A percentile compares a stretch with the other conserved stretches of the same genome.
Evolutionary conservation across 2,888 invertebrate genomes (phyloP).

Genomic region (Incurvaria masculella): DNA sequence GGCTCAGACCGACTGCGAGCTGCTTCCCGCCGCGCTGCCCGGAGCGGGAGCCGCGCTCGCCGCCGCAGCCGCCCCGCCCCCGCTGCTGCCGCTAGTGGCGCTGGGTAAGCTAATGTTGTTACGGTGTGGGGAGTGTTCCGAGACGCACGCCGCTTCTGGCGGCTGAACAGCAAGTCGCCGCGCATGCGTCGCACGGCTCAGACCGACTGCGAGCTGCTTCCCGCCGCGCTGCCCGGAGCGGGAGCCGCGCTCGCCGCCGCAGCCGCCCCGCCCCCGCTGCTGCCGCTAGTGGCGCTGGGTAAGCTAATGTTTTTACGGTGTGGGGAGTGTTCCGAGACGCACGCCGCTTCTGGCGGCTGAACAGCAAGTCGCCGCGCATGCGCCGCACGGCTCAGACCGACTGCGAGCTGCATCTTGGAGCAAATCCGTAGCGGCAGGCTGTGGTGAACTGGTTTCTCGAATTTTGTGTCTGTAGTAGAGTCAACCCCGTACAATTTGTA

Average conservation of each 20-base stretch:
- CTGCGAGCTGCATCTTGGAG: conserved; percentile 47
- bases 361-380: conserved; percentile 65
- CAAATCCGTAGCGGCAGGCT: too few species aligned
- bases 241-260: conserved; percentile 28
- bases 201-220: conserved; percentile 43
- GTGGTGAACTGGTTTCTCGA: too few species aligned
- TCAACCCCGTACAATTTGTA: too few species aligned
- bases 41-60: conserved; percentile 27
- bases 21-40: conserved; percentile 34
- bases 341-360: conserved; percentile 70
- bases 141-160: conserved; percentile 73
- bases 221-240: conserved; percentile 23
- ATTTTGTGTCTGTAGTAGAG: too few species aligned
- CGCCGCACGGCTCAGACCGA: conserved; percentile 50
- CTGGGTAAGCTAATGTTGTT: conserved; percentile 25
- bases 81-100: conserved; percentile 23
- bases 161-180: conserved; percentile 66
- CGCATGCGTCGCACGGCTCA: conserved; percentile 59
- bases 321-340: conserved; percentile 73
- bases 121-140: conserved; percentile 74
- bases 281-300: too few species aligned
- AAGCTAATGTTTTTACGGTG: too few species aligned
- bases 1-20: conserved; percentile 39
- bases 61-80: conserved; percentile 20
- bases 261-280: too few species aligned